Base-by-base conservation (phyloP, 2,797 vertebrate genomes). In the Microchirus variegatus region DNA sequence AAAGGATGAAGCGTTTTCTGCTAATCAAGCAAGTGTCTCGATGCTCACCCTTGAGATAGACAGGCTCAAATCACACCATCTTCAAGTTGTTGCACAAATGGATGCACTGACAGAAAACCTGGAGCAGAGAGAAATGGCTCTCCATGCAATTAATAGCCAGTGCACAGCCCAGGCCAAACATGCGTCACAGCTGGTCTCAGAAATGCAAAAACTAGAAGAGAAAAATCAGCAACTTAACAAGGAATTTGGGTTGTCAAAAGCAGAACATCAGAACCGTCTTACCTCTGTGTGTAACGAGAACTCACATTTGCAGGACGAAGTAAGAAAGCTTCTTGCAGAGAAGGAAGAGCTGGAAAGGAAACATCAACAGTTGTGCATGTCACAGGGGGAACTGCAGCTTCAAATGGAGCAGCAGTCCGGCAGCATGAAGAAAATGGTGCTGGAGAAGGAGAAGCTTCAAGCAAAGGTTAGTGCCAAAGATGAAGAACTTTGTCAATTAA, bases 381-480 rank as follows among this genome's bases (percentile, higher is more conserved):
- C 90, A 54, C 77, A 91, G 58, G 86, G 89, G 72, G 84, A 92
- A 46, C 71, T 94, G 36, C 80, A 15, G 69, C 73, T 91, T 71
- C 73, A 91, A 53, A 78, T 84, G 76, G 89, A 90, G 86, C 93
- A 90, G 66, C 81, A 91, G 72, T 90, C 91, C 86, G 81, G 73
- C 78, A 90, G 75, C 79, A 75, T 92, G 74, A 92, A 72, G 83
- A 87, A 85, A 72, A 75, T 91, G 91, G 83, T 83, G 85, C 89
- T 81, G 15, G 92, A 95, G 87, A 93, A 87, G 79, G 88, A 93
- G 82, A 92, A 85, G 74, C 94, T 95, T 31, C 94, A 92, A 88
- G 91, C 87, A 71, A 86, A 96, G 96, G 96, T 97, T 93, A 95
- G 95, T 97, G 93, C 75, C 66, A 93, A 93, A 89, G 85, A 90